Base-by-base conservation (phyloP, 2,888 invertebrate species). In the Dicranocentrus wangi region DNA sequence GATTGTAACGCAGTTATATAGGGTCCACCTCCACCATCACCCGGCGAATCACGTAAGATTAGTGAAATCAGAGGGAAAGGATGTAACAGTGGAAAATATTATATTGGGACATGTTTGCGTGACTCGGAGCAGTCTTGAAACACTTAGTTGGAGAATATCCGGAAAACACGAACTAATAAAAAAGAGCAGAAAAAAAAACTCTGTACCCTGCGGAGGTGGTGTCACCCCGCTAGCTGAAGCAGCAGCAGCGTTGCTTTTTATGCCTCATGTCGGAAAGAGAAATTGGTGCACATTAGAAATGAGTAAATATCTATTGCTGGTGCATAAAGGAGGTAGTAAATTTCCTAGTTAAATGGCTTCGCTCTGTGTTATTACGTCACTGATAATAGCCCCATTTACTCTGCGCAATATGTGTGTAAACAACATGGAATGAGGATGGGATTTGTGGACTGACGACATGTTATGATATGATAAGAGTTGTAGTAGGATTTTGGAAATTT, bases 81-180 rank as follows among this genome's bases (percentile, higher is more conserved):
- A n/a, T 65, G 19, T 47, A 17, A 27, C 3, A 25, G 66, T 3
- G n/a, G 23, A 43, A 43, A 65, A 7, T 66, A 47, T 10, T 25
- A 43, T n/a, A 28, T 28, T 32, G 53, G 55, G 21, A 51, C 19
- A 23, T 25, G n/a, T 15, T 81, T 81, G 80, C 80, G 80, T 81
- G 80, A 81, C 80, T 47, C 39, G 23, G 21, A 25, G 60, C 69
- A 73, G 63, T 81, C 68, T 61, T 60, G 55, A 69, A 81, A 73
- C 80, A 75, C 73, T 81, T 80, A 47, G 61, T 43, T 42, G 47
- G 68, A 75, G 72, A 81, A 73, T 81, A 73, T 81, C 80, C 80
- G 80, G 80, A 61, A 81, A 81, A 42, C 72, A 73, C 73, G 69
- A 60, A 60, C 58, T 32, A 55, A 39, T 42, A 39, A 58, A 71